Base-by-base conservation (phyloP, 2,113 vertebrate species). In the Platysteira castanea region DNA sequence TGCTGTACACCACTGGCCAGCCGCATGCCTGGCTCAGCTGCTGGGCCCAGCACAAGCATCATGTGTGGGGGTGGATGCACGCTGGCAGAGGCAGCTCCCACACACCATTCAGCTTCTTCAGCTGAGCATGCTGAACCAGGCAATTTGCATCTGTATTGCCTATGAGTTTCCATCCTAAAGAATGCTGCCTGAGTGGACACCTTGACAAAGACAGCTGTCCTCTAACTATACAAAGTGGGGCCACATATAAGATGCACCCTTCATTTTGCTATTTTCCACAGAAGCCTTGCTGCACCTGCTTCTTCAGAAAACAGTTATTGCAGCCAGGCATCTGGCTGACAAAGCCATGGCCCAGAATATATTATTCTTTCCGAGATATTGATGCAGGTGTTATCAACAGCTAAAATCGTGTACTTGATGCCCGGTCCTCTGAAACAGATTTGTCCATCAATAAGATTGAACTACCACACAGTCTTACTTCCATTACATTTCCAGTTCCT, bases 11-110 rank as follows among this genome's bases (percentile, higher is more conserved):
- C 11, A 2, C 23, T 13, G 10, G 4, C 31, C 57, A 87, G 35
- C 3, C 26, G 8, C 33, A 27, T 0, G 2, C 11, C 37, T 9
- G 23, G 19, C 28, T 82, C 54, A 37, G 63, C 27, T 4, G 0
- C 16, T 18, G 35, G 24, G 30, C 5, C 19, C n/a, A 12, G 39
- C 15, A 16, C 37, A 56, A 74, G 23, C 12, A 23, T 6, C 19
- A 3, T 1, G 1, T 9, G 5, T 19, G 31, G 49, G 42, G 18
- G 12, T 10, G 8, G 30, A 35, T 35, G 26, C 26, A 65, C 22
- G 1, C 22, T 4, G 16, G 59, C 50, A 75, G 41, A 93, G 44
- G 11, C 69, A 85, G 39, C 22, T 74, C 31, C 14, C 42, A 64
- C 26, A 17, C 28, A 31, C 24, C 37, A 44, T 9, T 56, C 37